Conservation (phyloP, 2,113 vertebrate species). For the Ariopsis seemanni region DNA sequence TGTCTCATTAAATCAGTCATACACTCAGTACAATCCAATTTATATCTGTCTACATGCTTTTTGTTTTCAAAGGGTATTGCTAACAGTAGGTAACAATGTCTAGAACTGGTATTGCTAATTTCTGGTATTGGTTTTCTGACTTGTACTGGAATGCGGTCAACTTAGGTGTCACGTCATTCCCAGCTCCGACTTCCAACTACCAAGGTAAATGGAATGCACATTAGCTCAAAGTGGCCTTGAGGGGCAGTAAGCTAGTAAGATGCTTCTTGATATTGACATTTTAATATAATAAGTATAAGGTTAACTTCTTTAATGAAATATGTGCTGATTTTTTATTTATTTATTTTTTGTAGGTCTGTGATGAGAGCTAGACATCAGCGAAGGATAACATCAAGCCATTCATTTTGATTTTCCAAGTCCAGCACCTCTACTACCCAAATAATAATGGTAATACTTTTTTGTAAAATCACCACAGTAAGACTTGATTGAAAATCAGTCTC, state of each 20-base stretch:
- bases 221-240: neutral
- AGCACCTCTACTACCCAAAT: neutral
- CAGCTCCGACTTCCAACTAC: no score
- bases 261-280: neutral
- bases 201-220: no score
- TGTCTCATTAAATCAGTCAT: no score
- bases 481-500: slow-evolving; percentile 26
- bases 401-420: neutral
- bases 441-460: neutral
- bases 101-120: no score
- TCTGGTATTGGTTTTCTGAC: no score
- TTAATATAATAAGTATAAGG: neutral
- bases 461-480: neutral
- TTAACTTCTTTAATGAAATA: neutral
- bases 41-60: no score
- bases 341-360: neutral
- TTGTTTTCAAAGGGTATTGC: no score
- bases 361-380: neutral
- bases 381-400: neutral
- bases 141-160: no score
- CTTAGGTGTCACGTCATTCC: no score
- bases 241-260: neutral
- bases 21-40: no score
- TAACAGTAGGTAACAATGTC: no score
- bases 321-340: neutral